Evolutionary conservation across 2,888 invertebrate species (phyloP).

Genomic region (Lissocephala sabroskyi): DNA sequence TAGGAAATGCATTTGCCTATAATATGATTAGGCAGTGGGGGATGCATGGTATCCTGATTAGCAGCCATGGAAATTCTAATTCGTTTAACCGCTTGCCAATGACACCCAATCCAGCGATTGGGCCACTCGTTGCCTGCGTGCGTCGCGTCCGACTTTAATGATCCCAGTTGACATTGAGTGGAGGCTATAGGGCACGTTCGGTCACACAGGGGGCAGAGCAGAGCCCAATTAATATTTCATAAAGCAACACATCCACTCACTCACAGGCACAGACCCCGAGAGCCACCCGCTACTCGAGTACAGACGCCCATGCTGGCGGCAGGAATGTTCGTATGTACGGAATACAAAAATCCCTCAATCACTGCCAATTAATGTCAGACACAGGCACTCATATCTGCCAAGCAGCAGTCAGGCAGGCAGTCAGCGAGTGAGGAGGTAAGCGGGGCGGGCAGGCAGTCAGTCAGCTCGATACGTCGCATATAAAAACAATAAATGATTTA

Average conservation of each 20-base stretch:
- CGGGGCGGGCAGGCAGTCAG: conserved; percentile 12
- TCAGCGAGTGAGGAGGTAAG: too few relatives aligned
- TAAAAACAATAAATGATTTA: conserved; percentile 63
- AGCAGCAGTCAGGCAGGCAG: conserved; percentile 24
- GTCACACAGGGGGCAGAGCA: conserved; percentile 31
- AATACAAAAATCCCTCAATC: conserved; percentile 59
- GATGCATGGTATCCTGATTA: too few relatives aligned
- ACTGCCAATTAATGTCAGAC: conserved; percentile 65
- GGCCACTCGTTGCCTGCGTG: background rate
- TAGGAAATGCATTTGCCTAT: too few relatives aligned
- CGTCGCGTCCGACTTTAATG: conserved; percentile 7
- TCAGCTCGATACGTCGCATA: conserved; percentile 46
- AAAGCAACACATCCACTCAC: conserved; percentile 31
- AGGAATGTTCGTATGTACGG: conserved; percentile 29
- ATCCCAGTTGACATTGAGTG: conserved; percentile 16
- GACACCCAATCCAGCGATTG: too few relatives aligned
- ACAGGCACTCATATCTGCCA: conserved; percentile 60
- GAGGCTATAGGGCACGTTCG: conserved; percentile 54
- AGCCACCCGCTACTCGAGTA: background rate
- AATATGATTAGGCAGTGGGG: too few relatives aligned
- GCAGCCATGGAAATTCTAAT: too few relatives aligned
- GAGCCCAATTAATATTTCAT: conserved; percentile 64
- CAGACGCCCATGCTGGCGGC: conserved; percentile 9
- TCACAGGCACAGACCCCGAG: background rate
- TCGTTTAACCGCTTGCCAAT: too few relatives aligned